Evolutionary conservation across 2,113 vertebrate genomes (phyloP).

Genomic region (Etheostoma spectabile): DNA sequence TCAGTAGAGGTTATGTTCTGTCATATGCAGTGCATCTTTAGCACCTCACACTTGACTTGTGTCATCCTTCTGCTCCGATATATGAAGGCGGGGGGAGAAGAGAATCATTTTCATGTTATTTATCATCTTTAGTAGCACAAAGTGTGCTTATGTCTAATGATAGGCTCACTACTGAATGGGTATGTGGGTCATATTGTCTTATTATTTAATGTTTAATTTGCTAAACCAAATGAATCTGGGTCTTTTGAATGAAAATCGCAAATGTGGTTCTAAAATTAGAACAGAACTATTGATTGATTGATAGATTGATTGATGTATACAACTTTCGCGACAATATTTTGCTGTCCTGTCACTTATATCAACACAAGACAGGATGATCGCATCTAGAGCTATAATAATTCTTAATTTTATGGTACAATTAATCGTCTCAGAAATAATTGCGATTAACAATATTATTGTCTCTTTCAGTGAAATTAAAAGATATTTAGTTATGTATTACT

Average conservation of each 20-base stretch:
- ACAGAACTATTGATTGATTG: neutral
- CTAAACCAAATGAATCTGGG: neutral
- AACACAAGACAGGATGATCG: neutral
- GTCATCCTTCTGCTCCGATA: neutral
- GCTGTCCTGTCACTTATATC: neutral
- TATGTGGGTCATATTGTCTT: neutral
- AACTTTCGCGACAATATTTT: neutral
- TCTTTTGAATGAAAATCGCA: neutral
- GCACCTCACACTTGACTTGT: neutral
- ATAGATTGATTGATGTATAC: too few species aligned
- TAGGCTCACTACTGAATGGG: neutral
- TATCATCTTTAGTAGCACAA: neutral
- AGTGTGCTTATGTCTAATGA: neutral
- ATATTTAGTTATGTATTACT: too few species aligned
- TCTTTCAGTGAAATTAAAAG: too few species aligned
- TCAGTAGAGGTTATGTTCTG: constrained; percentile 14
- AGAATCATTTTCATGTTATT: neutral
- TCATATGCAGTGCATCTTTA: neutral
- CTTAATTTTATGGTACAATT: too few species aligned
- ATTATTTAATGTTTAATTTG: neutral
- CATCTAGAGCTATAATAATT: neutral
- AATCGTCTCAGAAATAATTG: too few species aligned
- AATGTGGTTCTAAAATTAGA: neutral
- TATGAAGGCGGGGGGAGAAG: neutral
- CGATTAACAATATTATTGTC: too few species aligned